phyloP scores from a whole-genome alignment of 2,797 vertebrate species.

The Prunella strophiata region DNA sequence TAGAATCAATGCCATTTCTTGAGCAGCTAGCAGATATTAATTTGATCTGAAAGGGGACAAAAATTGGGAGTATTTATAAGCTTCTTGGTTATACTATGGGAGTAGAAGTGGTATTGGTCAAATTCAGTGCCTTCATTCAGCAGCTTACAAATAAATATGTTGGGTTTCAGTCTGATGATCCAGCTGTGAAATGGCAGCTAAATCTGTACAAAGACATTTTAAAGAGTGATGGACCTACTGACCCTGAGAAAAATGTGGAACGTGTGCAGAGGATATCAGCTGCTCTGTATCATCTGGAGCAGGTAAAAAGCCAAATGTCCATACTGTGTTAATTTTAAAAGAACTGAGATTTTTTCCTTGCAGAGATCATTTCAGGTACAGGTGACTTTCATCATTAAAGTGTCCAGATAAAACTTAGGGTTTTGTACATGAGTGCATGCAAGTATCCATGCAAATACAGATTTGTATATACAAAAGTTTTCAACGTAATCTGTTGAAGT shows the following conservation, averaged over 20 bases:
- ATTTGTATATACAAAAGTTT: not conserved
- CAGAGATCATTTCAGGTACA: not conserved
- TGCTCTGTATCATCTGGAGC: slow-evolving; percentile 95
- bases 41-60: not conserved
- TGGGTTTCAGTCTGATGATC: slow-evolving; percentile 90
- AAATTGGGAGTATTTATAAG: not conserved
- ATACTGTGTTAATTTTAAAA: not conserved
- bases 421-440: fast-evolving
- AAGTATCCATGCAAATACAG: not conserved
- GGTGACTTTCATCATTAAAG: not conserved
- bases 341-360: not conserved
- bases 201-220: slow-evolving; percentile 95
- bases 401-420: not conserved
- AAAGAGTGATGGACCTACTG: slow-evolving; percentile 84
- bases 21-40: not conserved
- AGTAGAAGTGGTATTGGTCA: not conserved
- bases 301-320: slow-evolving; percentile 77
- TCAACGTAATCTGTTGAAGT: not conserved
- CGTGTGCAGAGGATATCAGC: slow-evolving; percentile 98
- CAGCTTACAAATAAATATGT: not conserved
- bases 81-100: not conserved
- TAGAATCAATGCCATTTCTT: not conserved
- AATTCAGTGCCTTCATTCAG: not conserved
- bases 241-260: slow-evolving; percentile 90
- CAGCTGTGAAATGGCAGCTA: slow-evolving; percentile 96